Evolutionary conservation across 2,888 invertebrate genomes (phyloP).

Genomic region (Tineola bisselliella): DNA sequence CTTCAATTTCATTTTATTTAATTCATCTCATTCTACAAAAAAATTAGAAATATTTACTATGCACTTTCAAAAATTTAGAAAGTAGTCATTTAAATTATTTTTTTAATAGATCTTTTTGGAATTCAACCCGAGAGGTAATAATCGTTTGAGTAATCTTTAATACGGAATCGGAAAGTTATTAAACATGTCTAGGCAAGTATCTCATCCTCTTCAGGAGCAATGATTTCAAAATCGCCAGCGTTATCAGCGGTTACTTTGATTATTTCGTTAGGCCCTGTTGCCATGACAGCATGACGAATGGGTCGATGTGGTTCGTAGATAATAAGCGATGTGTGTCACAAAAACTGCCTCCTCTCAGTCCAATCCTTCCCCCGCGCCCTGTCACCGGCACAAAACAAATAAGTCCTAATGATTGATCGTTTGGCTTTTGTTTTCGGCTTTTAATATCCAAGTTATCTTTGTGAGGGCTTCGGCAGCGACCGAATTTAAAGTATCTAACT

Average conservation of each 20-base stretch:
- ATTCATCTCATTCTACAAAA: too few species aligned
- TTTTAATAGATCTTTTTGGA: too few species aligned
- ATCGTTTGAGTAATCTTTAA: too few species aligned
- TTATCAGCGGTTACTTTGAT: slow-evolving; percentile 64
- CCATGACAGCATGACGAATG: slow-evolving; percentile 65
- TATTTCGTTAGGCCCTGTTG: slow-evolving; percentile 51
- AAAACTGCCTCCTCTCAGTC: slow-evolving; percentile 20
- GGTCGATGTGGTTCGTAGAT: slow-evolving; percentile 53
- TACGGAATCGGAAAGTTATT: not conserved
- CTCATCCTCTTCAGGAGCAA: not conserved
- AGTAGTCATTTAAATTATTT: too few species aligned
- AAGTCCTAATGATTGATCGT: slow-evolving; percentile 65
- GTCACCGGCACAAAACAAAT: slow-evolving; percentile 63
- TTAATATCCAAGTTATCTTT: slow-evolving; percentile 52
- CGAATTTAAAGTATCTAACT: not conserved
- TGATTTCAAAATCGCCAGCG: slow-evolving; percentile 21
- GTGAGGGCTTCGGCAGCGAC: slow-evolving; percentile 1
- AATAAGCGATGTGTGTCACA: slow-evolving; percentile 22
- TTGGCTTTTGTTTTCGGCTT: slow-evolving; percentile 50
- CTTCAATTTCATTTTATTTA: too few species aligned
- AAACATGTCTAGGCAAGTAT: not conserved
- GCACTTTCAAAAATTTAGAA: too few species aligned
- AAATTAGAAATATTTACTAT: too few species aligned
- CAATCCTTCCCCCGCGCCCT: slow-evolving; percentile 27
- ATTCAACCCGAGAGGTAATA: too few species aligned